Conservation (phyloP, 2,888 invertebrate species). For the Leptopterna dolabrata region DNA sequence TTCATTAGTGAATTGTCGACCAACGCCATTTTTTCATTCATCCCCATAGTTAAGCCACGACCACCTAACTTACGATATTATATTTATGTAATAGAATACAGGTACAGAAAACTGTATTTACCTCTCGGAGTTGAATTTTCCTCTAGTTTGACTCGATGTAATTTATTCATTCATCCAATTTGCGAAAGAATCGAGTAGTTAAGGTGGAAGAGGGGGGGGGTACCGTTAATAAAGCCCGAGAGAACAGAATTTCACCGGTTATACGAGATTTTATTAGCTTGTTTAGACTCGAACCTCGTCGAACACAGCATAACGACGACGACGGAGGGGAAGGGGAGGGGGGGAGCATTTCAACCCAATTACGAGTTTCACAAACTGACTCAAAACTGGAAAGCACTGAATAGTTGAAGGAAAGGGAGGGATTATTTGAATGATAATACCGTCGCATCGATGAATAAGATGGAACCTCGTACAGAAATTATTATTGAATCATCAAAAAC, state of each 20-base stretch:
- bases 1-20: too few species aligned
- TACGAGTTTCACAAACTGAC: slow-evolving; percentile 1
- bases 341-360: neutral
- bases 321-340: neutral
- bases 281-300: neutral
- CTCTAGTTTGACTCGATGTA: neutral
- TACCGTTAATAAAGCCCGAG: neutral
- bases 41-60: too few species aligned
- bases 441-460: neutral
- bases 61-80: too few species aligned
- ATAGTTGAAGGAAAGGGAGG: neutral
- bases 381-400: neutral
- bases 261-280: neutral
- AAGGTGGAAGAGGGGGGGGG: too few species aligned
- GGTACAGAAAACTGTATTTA: too few species aligned
- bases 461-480: neutral
- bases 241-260: neutral
- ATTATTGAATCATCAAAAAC: slow-evolving; percentile 1
- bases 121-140: neutral
- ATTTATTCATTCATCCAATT: slow-evolving; percentile 3
- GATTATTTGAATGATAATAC: slow-evolving; percentile 1
- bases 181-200: neutral
- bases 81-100: too few species aligned
- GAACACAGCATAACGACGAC: too few species aligned
- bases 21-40: too few species aligned